Conservation (phyloP, 2,888 invertebrate genomes). For the Plemyria rubiginata region DNA sequence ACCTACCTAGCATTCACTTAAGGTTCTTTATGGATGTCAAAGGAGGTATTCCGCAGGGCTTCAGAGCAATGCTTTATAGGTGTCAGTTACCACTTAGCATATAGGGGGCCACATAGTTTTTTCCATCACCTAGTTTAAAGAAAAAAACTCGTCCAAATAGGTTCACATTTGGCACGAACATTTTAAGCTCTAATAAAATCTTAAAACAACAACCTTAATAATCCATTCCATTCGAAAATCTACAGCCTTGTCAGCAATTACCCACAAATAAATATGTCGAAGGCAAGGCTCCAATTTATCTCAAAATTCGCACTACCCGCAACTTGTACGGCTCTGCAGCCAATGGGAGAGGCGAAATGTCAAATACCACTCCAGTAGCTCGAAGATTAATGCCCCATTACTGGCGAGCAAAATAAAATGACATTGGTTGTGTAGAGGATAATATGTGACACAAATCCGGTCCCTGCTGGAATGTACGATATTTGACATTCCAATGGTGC, state of each 20-base stretch:
- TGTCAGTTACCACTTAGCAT: no score
- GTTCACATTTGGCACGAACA: no score
- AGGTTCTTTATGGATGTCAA: no score
- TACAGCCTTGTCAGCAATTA: constrained; percentile 7
- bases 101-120: no score
- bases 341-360: constrained; percentile 51
- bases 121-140: no score
- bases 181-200: no score
- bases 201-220: no score
- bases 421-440: constrained; percentile 47
- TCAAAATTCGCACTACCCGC: constrained; percentile 46
- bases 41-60: no score
- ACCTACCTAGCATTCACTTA: no score
- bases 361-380: constrained; percentile 55
- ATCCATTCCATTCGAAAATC: constrained; percentile 3
- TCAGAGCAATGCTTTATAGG: no score
- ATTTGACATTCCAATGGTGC: constrained; percentile 22
- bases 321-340: constrained; percentile 36
- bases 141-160: no score
- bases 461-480: constrained; percentile 25
- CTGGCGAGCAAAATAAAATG: constrained; percentile 30
- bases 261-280: constrained; percentile 17
- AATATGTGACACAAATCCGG: constrained; percentile 27
- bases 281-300: constrained; percentile 24
- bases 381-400: constrained; percentile 68